Conservation (phyloP, 2,888 invertebrate genomes). For the Pedicia rivosa region DNA sequence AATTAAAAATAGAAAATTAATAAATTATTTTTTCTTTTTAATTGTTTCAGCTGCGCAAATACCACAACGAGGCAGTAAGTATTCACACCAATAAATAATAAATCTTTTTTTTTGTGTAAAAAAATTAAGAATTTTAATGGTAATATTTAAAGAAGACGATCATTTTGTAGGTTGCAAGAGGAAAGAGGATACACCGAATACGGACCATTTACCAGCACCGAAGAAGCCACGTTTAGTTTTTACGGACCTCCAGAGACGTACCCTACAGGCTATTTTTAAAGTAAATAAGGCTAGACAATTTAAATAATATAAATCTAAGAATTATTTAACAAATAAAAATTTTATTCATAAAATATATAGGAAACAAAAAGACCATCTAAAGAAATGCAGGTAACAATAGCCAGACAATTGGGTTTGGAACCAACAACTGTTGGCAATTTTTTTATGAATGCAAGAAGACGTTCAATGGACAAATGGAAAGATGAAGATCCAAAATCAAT, state of each 20-base stretch:
- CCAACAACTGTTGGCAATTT: conserved; percentile 98
- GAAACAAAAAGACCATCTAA: conserved; percentile 98
- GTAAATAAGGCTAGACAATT: too few species aligned
- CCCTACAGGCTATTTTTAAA: conserved; percentile 99
- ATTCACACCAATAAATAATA: too few species aligned
- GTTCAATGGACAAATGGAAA: conserved; percentile 97
- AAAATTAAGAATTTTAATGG: too few species aligned
- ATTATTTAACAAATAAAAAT: too few species aligned
- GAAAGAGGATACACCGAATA: conserved; percentile 77
- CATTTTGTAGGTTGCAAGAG: conserved; percentile 67
- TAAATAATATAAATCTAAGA: too few species aligned
- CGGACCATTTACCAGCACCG: conserved; percentile 77
- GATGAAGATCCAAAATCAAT: conserved; percentile 52
- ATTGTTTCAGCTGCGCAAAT: conserved; percentile 81
- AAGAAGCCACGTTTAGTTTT: conserved; percentile 99
- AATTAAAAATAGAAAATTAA: too few species aligned
- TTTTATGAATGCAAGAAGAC: conserved; percentile 99
- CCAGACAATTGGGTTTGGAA: conserved; percentile 88
- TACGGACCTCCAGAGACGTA: conserved; percentile 99
- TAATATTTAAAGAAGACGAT: conserved; percentile 5
- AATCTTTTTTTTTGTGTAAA: too few species aligned
- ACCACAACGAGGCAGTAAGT: conserved; percentile 80
- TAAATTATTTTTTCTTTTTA: conserved; percentile 39
- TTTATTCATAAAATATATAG: conserved; percentile 43
- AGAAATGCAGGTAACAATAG: conserved; percentile 99